Base-by-base conservation (phyloP, 2,113 vertebrate genomes). In the Mustela lutreola region DNA sequence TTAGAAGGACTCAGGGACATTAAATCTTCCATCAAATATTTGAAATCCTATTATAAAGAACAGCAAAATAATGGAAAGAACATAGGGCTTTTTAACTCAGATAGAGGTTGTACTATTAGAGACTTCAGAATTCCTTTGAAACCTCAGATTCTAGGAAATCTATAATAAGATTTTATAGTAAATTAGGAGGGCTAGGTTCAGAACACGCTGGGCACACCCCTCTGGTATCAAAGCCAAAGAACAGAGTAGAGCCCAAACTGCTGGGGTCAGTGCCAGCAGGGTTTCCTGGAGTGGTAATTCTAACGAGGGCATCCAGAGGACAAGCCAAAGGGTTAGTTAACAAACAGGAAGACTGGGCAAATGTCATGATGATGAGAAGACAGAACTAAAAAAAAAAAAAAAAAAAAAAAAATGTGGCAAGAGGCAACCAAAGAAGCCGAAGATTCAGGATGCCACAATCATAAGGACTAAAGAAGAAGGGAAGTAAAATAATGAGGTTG, bases 311-410 rank as follows among this genome's bases (percentile, higher is more conserved):
- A 90, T 95, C 83, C 73, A 95, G 87, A 50, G 97, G 96, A 71
- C 97, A 97, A 87, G 80, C 42, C 90, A 70, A 86, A 36, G 53
- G 50, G 56, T 92, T 42, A 76, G 39, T 86, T 97, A 93, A 94
- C 80, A 97, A 98, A 98, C 98, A 97, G 97, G 96, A 98, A 98
- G 92, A 19, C 19, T 89, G 89, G 56, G 26, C 79, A 87, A 78
- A 65, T 16, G 18, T 67, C 89, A 80, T 2, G 0, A 67, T 71
- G 90, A 80, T 71, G 65, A 90, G 28, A 88, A 88, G 83, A 89
- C 28, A 71, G 39, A 63, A n/a, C n/a, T 70, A 9, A 31, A 86
- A 86, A 22, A 94, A 60, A 36, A 36, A 36, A 36, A 36, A 36
- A 36, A 31, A 89, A 48, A 50, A 63, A 62, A 67, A 45, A 53